A percentile compares a stretch with the other conserved stretches of the same genome.
Evolutionary conservation across 2,113 vertebrate genomes (phyloP).

Genomic region (Petromus typicus): DNA sequence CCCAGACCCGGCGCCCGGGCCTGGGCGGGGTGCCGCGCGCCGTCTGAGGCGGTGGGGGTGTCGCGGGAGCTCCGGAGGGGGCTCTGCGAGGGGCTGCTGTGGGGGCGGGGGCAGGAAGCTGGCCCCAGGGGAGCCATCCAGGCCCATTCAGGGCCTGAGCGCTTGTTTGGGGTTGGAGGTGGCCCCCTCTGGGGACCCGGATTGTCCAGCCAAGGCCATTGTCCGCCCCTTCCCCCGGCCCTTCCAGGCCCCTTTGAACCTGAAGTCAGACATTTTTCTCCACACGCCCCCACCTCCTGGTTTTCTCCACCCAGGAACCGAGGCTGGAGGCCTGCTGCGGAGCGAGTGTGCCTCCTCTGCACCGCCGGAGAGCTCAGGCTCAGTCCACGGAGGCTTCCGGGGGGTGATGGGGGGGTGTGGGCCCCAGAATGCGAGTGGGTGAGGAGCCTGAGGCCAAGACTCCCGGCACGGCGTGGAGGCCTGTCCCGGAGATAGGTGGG

Average conservation of each 20-base stretch:
- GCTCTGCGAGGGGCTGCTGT: conserved; percentile 1
- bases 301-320: conserved; percentile 69
- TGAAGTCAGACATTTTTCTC: conserved; percentile 69
- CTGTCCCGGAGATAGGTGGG: too few species aligned
- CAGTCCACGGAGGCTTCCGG: neutral
- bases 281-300: neutral
- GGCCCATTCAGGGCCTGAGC: conserved; percentile 80
- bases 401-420: too few species aligned
- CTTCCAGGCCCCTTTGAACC: conserved; percentile 81
- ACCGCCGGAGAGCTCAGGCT: neutral
- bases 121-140: conserved; percentile 83
- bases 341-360: neutral
- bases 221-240: conserved; percentile 75
- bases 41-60: conserved; percentile 37
- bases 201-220: conserved; percentile 82
- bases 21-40: too few species aligned
- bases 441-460: too few species aligned
- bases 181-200: conserved; percentile 81
- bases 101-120: conserved; percentile 79
- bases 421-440: too few species aligned
- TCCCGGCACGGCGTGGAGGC: too few species aligned
- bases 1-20: conserved; percentile 18
- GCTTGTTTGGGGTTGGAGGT: conserved; percentile 81
- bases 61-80: neutral
- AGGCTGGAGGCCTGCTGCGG: conserved; percentile 41